Conservation (phyloP, 2,113 vertebrate genomes). For the Turnix velox region DNA sequence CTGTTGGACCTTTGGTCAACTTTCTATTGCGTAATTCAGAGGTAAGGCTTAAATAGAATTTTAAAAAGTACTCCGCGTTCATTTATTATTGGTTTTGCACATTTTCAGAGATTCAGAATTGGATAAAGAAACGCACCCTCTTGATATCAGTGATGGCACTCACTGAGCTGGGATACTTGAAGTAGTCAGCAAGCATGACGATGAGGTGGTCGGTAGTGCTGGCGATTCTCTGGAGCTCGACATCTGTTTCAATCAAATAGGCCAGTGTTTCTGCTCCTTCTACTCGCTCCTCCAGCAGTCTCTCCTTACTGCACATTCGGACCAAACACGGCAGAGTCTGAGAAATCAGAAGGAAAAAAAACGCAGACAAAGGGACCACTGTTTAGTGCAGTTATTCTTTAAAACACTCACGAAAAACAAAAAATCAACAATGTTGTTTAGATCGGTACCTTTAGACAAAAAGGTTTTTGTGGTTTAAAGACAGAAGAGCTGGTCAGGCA, state of each 20-base stretch:
- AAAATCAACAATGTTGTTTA: not conserved
- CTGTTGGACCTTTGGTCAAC: not conserved
- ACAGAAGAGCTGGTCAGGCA: not conserved
- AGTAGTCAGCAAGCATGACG: slow-evolving; percentile 96
- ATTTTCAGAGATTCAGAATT: not conserved
- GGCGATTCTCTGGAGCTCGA: slow-evolving; percentile 95
- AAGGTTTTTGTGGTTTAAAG: not conserved
- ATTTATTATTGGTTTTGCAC: not conserved
- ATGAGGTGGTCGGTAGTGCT: slow-evolving; percentile 97
- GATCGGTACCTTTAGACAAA: not conserved
- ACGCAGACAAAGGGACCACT: not conserved
- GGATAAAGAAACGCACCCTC: slow-evolving; percentile 79
- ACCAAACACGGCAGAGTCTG: slow-evolving; percentile 96
- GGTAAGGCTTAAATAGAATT: not conserved
- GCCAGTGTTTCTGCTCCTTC: slow-evolving; percentile 96
- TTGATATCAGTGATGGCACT: slow-evolving; percentile 98
- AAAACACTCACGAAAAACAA: not conserved
- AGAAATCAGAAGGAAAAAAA: not conserved
- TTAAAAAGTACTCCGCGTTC: not conserved
- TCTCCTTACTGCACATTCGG: slow-evolving; percentile 97
- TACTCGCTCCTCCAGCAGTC: slow-evolving; percentile 92
- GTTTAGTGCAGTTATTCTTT: not conserved
- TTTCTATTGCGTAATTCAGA: not conserved
- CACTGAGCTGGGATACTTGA: slow-evolving; percentile 98
- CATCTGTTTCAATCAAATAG: slow-evolving; percentile 95